Percentiles rank a stretch among this genome's conserved stretches.
These are phyloP conservation scores for Electrophaes corylata DNA, from an alignment of 2,888 invertebrate species.

Conservation along the genomic window DNA sequence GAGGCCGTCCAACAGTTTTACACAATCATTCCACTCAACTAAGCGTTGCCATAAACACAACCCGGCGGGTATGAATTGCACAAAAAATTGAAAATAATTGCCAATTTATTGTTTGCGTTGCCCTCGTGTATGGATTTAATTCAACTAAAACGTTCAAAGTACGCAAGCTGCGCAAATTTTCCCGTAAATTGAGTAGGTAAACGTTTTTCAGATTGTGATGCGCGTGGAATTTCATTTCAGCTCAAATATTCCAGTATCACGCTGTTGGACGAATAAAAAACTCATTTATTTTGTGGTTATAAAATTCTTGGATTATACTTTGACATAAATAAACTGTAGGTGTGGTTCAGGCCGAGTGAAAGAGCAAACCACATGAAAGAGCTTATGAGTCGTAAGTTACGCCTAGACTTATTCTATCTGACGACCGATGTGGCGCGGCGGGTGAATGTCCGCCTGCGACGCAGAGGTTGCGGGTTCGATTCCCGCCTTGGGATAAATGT, in stretches of 20 bases:
- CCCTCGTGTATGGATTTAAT: conserved; percentile 64
- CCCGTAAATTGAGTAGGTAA: conserved; percentile 28
- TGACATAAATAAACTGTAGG: conserved; percentile 13
- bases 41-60: conserved; percentile 83
- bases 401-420: too few relatives aligned
- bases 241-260: conserved; percentile 21
- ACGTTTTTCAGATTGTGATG: conserved; percentile 28
- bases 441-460: too few relatives aligned
- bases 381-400: too few relatives aligned
- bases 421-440: too few relatives aligned
- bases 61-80: conserved; percentile 80
- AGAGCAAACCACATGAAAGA: background rate
- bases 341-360: conserved; percentile 36
- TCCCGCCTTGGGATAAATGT: too few relatives aligned
- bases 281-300: conserved; percentile 27
- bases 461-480: too few relatives aligned
- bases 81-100: conserved; percentile 80
- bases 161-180: conserved; percentile 15
- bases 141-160: conserved; percentile 32
- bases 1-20: conserved; percentile 81
- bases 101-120: conserved; percentile 67
- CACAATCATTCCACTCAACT: conserved; percentile 84
- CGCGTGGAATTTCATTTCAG: conserved; percentile 29
- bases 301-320: conserved; percentile 17
- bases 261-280: conserved; percentile 19